A percentile compares a stretch with the other conserved stretches of the same genome.
Conservation (phyloP, 2,113 vertebrate genomes). For the Vimba vimba region DNA sequence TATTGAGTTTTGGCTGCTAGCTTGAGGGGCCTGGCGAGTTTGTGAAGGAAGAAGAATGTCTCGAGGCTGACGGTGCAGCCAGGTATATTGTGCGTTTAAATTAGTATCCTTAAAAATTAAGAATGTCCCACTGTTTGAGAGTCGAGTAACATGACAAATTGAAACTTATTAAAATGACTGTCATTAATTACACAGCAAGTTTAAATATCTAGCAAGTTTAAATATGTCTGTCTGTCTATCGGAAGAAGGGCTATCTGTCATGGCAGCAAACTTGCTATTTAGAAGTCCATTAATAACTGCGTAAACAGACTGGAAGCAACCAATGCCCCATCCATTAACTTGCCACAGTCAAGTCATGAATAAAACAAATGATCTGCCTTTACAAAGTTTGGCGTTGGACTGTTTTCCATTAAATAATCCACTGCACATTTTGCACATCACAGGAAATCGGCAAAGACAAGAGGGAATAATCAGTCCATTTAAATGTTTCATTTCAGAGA, state of each 20-base stretch:
- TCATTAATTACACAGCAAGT: background rate
- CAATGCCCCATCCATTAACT: background rate
- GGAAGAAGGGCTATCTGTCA: background rate
- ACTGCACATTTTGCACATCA: background rate
- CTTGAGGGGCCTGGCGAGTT: background rate
- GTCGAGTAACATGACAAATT: background rate
- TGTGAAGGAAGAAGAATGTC: background rate
- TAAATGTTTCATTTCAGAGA: background rate
- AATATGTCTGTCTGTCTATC: background rate
- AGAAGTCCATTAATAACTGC: background rate
- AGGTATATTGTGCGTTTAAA: background rate
- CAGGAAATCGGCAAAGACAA: background rate
- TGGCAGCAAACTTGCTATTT: background rate
- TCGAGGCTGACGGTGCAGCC: background rate
- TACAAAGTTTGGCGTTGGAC: background rate
- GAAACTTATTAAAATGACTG: background rate
- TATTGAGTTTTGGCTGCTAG: background rate
- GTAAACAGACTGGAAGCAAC: conserved; percentile 4
- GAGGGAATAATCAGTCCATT: background rate
- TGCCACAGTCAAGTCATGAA: conserved; percentile 3
- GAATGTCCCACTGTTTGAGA: background rate
- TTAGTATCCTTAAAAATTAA: background rate
- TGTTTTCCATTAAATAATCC: background rate
- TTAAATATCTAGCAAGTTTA: background rate
- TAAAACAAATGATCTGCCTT: background rate